Evolutionary conservation across 2,888 invertebrate genomes (phyloP).

Genomic region (Rhagonycha fulva): DNA sequence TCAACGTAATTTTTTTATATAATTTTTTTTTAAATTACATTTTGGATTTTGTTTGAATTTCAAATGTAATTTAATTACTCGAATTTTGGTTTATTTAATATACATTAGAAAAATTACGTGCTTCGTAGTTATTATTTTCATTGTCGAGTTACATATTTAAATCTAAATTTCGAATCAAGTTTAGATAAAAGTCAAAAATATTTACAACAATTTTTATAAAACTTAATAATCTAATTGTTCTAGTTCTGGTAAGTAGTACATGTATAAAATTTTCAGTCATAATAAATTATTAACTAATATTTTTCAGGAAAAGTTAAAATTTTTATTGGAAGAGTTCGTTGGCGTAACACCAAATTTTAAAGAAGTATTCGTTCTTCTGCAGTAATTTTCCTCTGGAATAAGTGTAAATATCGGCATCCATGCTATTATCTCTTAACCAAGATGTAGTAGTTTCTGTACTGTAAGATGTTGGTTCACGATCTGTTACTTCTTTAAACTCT

Average conservation of each 20-base stretch:
- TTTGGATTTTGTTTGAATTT: neutral
- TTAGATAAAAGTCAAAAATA: constrained; percentile 11
- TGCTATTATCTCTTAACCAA: constrained; percentile 90
- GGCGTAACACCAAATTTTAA: constrained; percentile 89
- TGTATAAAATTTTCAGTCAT: constrained; percentile 21
- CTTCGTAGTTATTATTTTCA: neutral
- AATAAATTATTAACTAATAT: constrained; percentile 7
- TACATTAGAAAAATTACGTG: neutral
- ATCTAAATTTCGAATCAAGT: constrained; percentile 13
- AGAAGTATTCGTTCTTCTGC: constrained; percentile 92
- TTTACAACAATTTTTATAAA: constrained; percentile 19
- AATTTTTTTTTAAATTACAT: neutral
- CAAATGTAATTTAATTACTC: neutral
- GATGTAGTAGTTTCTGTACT: constrained; percentile 93
- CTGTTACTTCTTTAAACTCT: constrained; percentile 70
- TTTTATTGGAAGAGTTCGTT: constrained; percentile 80
- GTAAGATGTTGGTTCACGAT: constrained; percentile 78
- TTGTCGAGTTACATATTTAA: constrained; percentile 4
- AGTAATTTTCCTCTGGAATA: constrained; percentile 86
- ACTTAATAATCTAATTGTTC: constrained; percentile 13
- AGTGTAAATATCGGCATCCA: constrained; percentile 91
- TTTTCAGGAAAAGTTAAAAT: neutral
- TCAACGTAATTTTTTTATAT: neutral
- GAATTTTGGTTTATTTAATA: neutral
- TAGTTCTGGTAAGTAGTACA: constrained; percentile 17